Evolutionary conservation across 2,888 invertebrate genomes (phyloP).

Genomic region (Ernsta delagoae): DNA sequence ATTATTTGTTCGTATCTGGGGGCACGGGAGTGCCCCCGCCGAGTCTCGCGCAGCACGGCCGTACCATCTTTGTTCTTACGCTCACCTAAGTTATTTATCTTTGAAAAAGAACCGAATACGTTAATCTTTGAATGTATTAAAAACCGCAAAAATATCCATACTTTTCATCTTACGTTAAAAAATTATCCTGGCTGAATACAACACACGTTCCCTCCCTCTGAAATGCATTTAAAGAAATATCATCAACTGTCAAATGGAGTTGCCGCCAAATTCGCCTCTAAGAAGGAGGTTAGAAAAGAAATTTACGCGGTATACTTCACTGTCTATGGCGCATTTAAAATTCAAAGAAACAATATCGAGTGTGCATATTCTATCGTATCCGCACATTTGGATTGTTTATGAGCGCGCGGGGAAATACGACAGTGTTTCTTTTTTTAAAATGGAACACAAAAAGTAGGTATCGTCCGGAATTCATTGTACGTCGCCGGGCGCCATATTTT

Average conservation of each 20-base stretch:
- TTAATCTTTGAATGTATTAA: too few relatives aligned
- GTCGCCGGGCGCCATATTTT: conserved; percentile 60
- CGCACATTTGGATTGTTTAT: conserved; percentile 72
- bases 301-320: conserved; percentile 19
- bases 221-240: conserved; percentile 14
- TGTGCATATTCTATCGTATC: conserved; percentile 70
- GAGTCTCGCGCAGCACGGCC: too few relatives aligned
- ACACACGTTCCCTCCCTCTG: conserved; percentile 5
- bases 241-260: conserved; percentile 40
- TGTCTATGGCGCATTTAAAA: conserved; percentile 62
- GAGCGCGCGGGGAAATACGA: conserved; percentile 75
- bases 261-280: conserved; percentile 52
- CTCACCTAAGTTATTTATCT: too few relatives aligned
- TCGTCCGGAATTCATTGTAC: conserved; percentile 58
- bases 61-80: too few relatives aligned
- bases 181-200: not conserved
- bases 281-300: conserved; percentile 14
- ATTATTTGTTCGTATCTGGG: too few relatives aligned
- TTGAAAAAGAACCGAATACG: too few relatives aligned
- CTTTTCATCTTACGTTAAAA: too few relatives aligned
- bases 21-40: too few relatives aligned
- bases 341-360: conserved; percentile 82
- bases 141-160: too few relatives aligned
- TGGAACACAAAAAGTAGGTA: conserved; percentile 54
- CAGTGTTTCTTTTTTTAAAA: conserved; percentile 62